These are phyloP conservation scores for Edolisoma coerulescens DNA, from an alignment of 2,113 vertebrate genomes.

Conservation along the genomic window DNA sequence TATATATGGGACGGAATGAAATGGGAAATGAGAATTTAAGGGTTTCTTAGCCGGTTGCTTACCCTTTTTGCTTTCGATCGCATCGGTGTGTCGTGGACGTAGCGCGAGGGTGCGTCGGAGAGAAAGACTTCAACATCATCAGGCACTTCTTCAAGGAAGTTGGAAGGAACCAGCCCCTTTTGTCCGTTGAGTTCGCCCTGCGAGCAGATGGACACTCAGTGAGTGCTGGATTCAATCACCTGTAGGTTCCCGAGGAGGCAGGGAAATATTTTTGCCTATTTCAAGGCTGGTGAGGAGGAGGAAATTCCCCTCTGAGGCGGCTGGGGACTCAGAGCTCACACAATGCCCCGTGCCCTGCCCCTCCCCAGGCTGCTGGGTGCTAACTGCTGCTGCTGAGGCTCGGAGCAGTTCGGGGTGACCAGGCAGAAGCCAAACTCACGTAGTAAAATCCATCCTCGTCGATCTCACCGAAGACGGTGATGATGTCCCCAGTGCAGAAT, in stretches of 20 bases:
- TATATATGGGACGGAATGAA: not conserved
- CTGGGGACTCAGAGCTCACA: no score
- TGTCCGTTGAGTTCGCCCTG: constrained; percentile 98
- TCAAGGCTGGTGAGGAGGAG: not conserved
- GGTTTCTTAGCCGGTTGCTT: constrained; percentile 45
- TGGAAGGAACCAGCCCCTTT: constrained; percentile 96
- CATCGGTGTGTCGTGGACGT: constrained; percentile 78
- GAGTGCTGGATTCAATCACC: rapidly evolving
- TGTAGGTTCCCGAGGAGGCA: rapidly evolving
- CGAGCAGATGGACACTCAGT: no score
- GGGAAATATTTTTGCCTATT: not conserved
- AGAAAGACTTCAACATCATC: constrained; percentile 97
- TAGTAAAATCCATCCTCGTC: constrained; percentile 99
- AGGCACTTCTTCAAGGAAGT: constrained; percentile 99
- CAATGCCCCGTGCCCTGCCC: rapidly evolving
- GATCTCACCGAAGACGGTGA: constrained; percentile 93
- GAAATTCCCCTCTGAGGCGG: rapidly evolving
- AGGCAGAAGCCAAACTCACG: constrained; percentile 75
- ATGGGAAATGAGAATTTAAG: not conserved
- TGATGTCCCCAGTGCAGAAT: constrained; percentile 95
- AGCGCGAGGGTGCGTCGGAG: constrained; percentile 84
- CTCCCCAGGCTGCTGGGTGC: not conserved
- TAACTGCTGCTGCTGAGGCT: rapidly evolving
- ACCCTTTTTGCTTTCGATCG: constrained; percentile 96
- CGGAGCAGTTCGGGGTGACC: not conserved